phyloP scores from a whole-genome alignment of 2,888 invertebrate species.

The Stenodera caucasica region DNA sequence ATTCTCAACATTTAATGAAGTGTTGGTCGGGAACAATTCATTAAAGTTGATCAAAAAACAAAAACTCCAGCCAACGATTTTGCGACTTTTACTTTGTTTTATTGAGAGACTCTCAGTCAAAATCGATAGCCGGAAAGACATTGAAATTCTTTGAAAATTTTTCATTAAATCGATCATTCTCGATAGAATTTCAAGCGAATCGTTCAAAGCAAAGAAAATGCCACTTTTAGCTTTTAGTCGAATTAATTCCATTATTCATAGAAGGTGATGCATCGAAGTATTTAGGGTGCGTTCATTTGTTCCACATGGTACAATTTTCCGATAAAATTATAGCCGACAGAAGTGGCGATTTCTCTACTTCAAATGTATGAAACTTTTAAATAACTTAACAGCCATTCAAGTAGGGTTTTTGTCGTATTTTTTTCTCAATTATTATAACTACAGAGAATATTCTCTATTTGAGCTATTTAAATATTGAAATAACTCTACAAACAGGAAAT shows the following conservation, averaged over 20 bases:
- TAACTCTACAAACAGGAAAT: constrained; percentile 23
- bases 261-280: constrained; percentile 5
- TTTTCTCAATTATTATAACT: no score
- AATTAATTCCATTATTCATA: constrained; percentile 26
- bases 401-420: background rate
- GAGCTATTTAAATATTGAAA: constrained; percentile 16
- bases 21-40: constrained; percentile 39
- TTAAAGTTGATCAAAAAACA: constrained; percentile 28
- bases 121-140: background rate
- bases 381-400: constrained; percentile 20
- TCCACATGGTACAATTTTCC: background rate
- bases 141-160: background rate
- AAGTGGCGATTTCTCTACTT: background rate
- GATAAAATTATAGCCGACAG: background rate
- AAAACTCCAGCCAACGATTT: background rate
- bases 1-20: constrained; percentile 34
- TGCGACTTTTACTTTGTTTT: no score
- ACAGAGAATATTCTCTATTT: no score
- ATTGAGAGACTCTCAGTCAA: background rate
- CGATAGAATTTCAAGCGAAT: background rate
- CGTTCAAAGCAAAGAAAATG: constrained; percentile 3
- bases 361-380: background rate
- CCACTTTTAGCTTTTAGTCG: constrained; percentile 18
- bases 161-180: background rate
- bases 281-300: background rate